Percentiles rank a stretch among this genome's conserved stretches.
phyloP scores from a whole-genome alignment of 2,113 vertebrate species.

The Thunnus maccoyii region DNA sequence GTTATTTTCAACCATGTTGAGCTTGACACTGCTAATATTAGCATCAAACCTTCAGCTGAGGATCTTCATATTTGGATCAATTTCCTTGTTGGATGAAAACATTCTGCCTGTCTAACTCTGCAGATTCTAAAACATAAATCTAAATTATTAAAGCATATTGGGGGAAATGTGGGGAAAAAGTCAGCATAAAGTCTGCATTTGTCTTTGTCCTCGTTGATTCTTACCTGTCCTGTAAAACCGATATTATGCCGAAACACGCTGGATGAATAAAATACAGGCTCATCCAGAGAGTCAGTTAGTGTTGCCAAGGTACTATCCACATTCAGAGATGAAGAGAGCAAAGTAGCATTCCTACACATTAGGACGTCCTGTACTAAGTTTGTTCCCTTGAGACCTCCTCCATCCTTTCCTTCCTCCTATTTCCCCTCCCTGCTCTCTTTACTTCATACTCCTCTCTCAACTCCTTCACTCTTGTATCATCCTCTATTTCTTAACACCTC shows the following conservation, averaged over 20 bases:
- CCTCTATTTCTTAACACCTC: slow-evolving; percentile 67
- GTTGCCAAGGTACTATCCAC: neutral
- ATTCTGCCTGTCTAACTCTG: too few species aligned
- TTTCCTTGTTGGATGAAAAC: too few species aligned
- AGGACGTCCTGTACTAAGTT: slow-evolving; percentile 71
- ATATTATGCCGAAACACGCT: neutral
- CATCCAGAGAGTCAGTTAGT: neutral
- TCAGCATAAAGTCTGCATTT: neutral
- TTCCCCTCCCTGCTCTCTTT: slow-evolving; percentile 33
- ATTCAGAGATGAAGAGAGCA: slow-evolving; percentile 36
- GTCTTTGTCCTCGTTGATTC: too few species aligned
- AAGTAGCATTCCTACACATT: slow-evolving; percentile 63
- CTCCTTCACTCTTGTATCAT: slow-evolving; percentile 54
- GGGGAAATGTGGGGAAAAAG: neutral
- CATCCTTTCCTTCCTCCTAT: slow-evolving; percentile 42
- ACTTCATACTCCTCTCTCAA: slow-evolving; percentile 56
- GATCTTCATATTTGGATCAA: neutral
- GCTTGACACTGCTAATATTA: too few species aligned
- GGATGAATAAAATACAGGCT: neutral
- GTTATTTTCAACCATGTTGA: too few species aligned
- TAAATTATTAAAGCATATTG: neutral
- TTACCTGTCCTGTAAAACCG: neutral
- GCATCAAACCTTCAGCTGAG: too few species aligned
- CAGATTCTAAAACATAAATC: neutral
- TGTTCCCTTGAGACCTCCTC: slow-evolving; percentile 61